phyloP scores from a whole-genome alignment of 2,797 vertebrate species.

The Girardinus metallicus region DNA sequence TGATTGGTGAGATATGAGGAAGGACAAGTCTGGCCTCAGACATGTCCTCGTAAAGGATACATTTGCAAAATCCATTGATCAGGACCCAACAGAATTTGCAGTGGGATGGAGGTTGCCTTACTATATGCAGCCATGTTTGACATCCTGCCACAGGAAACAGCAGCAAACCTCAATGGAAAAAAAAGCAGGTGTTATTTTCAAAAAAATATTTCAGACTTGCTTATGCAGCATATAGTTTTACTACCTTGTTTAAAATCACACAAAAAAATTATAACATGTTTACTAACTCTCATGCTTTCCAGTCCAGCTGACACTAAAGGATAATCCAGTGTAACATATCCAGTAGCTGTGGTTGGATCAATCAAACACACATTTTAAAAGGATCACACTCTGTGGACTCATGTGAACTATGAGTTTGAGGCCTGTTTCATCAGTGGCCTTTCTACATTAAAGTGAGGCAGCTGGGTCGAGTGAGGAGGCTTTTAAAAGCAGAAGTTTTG shows the following conservation, averaged over 20 bases:
- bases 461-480: constrained; percentile 40
- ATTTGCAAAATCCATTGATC: constrained; percentile 21
- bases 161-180: constrained; percentile 60
- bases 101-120: constrained; percentile 28
- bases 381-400: constrained; percentile 20
- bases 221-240: constrained; percentile 13
- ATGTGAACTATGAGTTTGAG: constrained; percentile 34
- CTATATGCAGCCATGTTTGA: constrained; percentile 33
- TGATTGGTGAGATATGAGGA: constrained; percentile 2
- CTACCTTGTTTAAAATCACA: constrained; percentile 18
- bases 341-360: constrained; percentile 11
- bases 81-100: constrained; percentile 36
- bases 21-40: constrained; percentile 7
- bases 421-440: constrained; percentile 29
- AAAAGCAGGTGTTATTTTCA: constrained; percentile 48
- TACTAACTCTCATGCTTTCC: neutral
- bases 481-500: constrained; percentile 74
- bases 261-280: constrained; percentile 7
- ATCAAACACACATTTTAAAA: constrained; percentile 12
- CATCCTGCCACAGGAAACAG: constrained; percentile 74
- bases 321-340: neutral
- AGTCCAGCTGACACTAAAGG: constrained; percentile 7
- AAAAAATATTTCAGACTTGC: constrained; percentile 16
- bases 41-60: neutral
- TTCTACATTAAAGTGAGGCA: constrained; percentile 49